Evolutionary conservation across 2,888 invertebrate species (phyloP), one percentile per base, ranked within the genome.

Genomic region (Hypselothyrea guttata): DNA sequence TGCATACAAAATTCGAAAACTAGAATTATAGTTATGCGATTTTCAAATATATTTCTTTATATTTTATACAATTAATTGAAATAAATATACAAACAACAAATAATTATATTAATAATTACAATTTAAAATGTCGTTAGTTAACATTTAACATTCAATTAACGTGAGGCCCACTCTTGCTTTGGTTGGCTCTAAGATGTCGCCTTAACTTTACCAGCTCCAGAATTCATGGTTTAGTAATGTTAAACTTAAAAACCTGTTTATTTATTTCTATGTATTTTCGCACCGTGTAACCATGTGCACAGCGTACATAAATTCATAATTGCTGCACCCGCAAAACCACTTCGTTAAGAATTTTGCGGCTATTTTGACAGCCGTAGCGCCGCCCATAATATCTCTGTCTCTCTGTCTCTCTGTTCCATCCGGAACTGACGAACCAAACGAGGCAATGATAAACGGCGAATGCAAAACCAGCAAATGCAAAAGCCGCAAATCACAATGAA

Each of bases 321-420:
- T 82, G 81, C 74, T 74, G 49, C 56, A 68, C 65, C 83, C 84
- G 40, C 81, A 81, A 67, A 84, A 81, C 84, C 84, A 73, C 81
- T 84, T 84, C 77, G 81, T 81, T 84, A 84, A 77, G 81, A 76
- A 79, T 82, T 66, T 70, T 72, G 75, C 47, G 64, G 71, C 76
- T 65, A 56, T 66, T 71, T 71, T 72, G 70, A 70, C 76, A 71
- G 12, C 12, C 27, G 15, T 34, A 22, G 12, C 37, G 12, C 15
- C 30, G 28, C 8, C 18, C 11, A 9, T 1, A 7, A 1, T 41
- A 9, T 37, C 33, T 18, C 12, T 1, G 11, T 13, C 13, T 9
- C 28, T 2, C 12, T 8, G 4, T 9, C 15, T 30, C 11, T 16
- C 16, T 7, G 27, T 15, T 27, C 15, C 37, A 11, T n/a, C 9